Conservation (phyloP, 35 echinoderm and acorn worm species). For the Nesometra sesokonis region DNA sequence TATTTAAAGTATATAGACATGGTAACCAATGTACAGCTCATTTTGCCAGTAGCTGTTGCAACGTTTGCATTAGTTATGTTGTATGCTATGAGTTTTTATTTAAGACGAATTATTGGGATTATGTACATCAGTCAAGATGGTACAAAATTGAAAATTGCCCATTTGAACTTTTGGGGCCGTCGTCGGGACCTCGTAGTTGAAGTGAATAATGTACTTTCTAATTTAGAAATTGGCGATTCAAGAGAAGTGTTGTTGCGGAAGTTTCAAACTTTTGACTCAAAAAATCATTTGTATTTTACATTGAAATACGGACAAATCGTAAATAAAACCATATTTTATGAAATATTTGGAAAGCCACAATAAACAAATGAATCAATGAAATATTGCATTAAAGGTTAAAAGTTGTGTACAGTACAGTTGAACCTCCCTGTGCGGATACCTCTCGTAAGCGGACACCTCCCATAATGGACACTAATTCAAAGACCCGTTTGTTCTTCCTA, state of each 20-base stretch:
- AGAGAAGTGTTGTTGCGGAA: background rate
- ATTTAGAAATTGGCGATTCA: background rate
- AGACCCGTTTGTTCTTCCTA: no score
- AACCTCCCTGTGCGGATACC: no score
- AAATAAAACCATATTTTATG: background rate
- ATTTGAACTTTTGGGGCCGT: background rate
- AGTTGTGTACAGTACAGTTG: no score
- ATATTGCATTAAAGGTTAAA: no score
- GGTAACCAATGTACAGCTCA: background rate
- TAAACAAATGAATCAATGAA: background rate
- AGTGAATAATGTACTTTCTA: background rate
- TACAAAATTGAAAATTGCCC: background rate
- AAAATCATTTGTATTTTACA: background rate
- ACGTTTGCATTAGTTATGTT: background rate
- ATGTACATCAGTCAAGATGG: background rate
- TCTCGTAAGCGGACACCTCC: no score
- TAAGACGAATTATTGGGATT: background rate
- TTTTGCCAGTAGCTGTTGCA: background rate
- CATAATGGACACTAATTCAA: no score
- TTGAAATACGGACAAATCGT: background rate
- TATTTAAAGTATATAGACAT: background rate
- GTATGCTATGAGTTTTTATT: background rate
- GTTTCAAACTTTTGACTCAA: background rate
- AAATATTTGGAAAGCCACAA: background rate
- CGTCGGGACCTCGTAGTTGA: background rate